phyloP scores from a whole-genome alignment of 1,140 invertebrate species.

The Bombus difficillimus region DNA sequence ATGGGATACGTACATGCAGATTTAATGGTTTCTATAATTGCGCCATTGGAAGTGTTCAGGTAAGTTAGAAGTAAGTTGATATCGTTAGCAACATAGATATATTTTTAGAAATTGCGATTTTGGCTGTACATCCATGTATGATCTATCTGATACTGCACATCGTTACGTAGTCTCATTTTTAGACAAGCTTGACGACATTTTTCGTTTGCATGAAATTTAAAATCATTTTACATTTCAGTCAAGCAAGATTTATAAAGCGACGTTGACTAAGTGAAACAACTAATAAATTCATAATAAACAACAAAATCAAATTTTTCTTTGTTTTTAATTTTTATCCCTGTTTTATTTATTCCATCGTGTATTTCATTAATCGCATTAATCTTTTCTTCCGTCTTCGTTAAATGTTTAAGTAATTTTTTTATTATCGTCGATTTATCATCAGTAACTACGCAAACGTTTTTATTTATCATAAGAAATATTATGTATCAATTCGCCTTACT shows the following conservation, averaged over 20 bases:
- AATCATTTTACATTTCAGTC: constrained; percentile 19
- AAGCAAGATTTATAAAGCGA: background rate
- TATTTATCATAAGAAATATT: constrained; percentile 13
- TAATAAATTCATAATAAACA: constrained; percentile 42
- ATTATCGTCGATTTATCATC: background rate
- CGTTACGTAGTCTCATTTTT: constrained; percentile 13
- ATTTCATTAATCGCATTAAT: background rate
- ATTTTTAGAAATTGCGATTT: background rate
- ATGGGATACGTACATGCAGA: constrained; percentile 88
- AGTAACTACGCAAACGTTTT: background rate
- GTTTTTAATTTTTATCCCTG: constrained; percentile 20
- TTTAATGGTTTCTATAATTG: constrained; percentile 89
- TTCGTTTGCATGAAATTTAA: constrained; percentile 37
- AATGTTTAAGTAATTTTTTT: background rate
- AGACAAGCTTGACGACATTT: constrained; percentile 22
- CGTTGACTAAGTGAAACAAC: constrained; percentile 24
- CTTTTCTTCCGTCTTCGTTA: background rate
- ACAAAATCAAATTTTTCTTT: background rate
- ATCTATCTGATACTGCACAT: constrained; percentile 3
- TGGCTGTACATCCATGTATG: background rate
- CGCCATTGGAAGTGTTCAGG: constrained; percentile 93
- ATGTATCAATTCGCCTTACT: constrained; percentile 53
- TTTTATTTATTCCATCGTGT: constrained; percentile 13
- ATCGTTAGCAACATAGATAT: background rate
- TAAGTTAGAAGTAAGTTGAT: constrained; percentile 51